Base-by-base conservation (phyloP, 2,113 vertebrate species). In the Periophthalmodon schlosseri region DNA sequence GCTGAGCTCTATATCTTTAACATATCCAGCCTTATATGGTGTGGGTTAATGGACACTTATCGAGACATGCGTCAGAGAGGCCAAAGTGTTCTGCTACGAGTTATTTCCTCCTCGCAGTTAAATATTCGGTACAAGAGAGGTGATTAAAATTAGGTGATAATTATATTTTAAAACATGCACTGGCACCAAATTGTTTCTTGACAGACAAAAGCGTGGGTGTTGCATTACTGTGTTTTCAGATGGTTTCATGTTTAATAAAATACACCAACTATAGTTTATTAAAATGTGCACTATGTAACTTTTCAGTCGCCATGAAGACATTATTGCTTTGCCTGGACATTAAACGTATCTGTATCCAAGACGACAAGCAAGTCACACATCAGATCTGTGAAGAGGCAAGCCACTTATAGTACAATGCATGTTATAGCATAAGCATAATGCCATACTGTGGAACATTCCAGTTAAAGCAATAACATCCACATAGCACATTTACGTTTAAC, bases 161-260 rank as follows among this genome's bases (percentile, higher is more conserved):
- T 56, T 56, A 56, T n/a, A n/a, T 56, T 56, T 10, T n/a, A 54
- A 20, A 66, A 66, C n/a, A 44, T 66, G 64, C 34, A 23, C n/a
- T 66, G 20, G 64, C 34, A 39, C 61, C 15, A 44, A 44, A 66
- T 44, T 36, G 16, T 20, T 66, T 18, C 64, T 66, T n/a, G 36
- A 66, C 64, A 66, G 36, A 66, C 20, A 66, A n/a, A 20, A 54
- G 3, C 18, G n/a, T 1, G 18, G 6, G 9, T n/a, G 5, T 54
- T 9, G 52, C 52, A 20, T 20, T 7, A 5, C 39, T 44, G 39
- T 44, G 39, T 44, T 44, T 44, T 52, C 5, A 52, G 4, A 50
- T 18, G 10, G 39, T 44, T 44, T 44, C 10, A 7, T 18, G 49
- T 50, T 5, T 50, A 18, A 18, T 50, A 54, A 9, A n/a, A 54